Evolutionary conservation across 2,113 vertebrate genomes (phyloP).

Genomic region (Eonycteris spelaea): DNA sequence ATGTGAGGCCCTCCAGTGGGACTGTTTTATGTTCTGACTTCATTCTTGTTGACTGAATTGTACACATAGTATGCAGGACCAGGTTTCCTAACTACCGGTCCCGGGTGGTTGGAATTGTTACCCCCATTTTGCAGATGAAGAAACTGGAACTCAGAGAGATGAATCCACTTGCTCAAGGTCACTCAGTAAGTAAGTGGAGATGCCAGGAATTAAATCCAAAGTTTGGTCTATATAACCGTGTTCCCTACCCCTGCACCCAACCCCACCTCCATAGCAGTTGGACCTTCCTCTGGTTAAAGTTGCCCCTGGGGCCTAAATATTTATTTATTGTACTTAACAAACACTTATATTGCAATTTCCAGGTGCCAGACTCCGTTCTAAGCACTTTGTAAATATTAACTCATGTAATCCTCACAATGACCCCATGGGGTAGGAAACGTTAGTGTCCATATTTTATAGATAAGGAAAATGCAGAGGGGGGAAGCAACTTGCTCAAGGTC

Average conservation of each 20-base stretch:
- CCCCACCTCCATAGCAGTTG: neutral
- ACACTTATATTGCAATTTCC: neutral
- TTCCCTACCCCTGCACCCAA: neutral
- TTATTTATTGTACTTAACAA: neutral
- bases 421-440: no score
- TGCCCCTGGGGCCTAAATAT: neutral
- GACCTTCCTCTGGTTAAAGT: neutral
- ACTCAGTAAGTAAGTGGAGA: neutral
- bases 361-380: neutral
- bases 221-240: neutral
- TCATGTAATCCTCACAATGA: neutral
- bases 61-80: neutral
- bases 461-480: neutral
- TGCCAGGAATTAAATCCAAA: neutral
- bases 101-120: neutral
- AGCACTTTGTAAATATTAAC: neutral
- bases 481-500: neutral
- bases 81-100: neutral
- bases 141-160: neutral
- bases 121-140: neutral
- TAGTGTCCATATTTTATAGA: neutral
- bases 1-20: neutral
- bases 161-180: neutral
- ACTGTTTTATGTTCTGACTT: neutral
- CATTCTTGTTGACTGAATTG: neutral